Percentiles rank a stretch among this genome's conserved stretches.
Evolutionary conservation across 2,888 invertebrate genomes (phyloP).

Genomic region (Zaprionus lineosus): DNA sequence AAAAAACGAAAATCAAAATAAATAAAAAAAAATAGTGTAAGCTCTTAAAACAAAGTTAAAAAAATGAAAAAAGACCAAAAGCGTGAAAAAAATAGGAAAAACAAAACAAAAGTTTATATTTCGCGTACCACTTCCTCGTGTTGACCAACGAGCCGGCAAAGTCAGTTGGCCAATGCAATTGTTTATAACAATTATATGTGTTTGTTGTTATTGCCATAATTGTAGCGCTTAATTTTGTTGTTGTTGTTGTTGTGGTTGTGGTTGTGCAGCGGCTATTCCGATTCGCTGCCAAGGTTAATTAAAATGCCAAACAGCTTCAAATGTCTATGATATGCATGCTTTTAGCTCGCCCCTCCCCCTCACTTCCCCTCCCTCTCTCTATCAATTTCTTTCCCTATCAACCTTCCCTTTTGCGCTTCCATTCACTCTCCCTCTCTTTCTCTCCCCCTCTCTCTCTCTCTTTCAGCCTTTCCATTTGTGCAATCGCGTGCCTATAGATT

Average conservation of each 20-base stretch:
- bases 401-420: conserved; percentile 36
- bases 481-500: conserved; percentile 62
- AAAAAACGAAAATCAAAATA: conserved; percentile 9
- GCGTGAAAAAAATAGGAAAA: conserved; percentile 48
- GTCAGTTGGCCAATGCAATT: conserved; percentile 74
- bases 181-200: conserved; percentile 26
- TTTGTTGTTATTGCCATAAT: neutral
- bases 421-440: conserved; percentile 1
- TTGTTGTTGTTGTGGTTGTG: conserved; percentile 20
- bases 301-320: conserved; percentile 66
- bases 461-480: conserved; percentile 33
- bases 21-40: conserved; percentile 9
- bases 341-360: neutral
- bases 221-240: conserved; percentile 5
- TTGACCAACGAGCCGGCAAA: conserved; percentile 76
- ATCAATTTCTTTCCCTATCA: conserved; percentile 6
- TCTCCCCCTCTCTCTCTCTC: neutral
- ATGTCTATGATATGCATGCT: conserved; percentile 27
- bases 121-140: conserved; percentile 72
- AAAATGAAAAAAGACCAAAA: conserved; percentile 39
- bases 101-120: too few relatives aligned
- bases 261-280: conserved; percentile 34
- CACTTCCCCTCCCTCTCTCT: neutral
- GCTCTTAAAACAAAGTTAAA: too few relatives aligned
- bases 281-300: conserved; percentile 77